A percentile compares a stretch with the other conserved stretches of the same genome.
Conservation (phyloP, 2,113 vertebrate genomes). For the Chaetops frenatus region DNA sequence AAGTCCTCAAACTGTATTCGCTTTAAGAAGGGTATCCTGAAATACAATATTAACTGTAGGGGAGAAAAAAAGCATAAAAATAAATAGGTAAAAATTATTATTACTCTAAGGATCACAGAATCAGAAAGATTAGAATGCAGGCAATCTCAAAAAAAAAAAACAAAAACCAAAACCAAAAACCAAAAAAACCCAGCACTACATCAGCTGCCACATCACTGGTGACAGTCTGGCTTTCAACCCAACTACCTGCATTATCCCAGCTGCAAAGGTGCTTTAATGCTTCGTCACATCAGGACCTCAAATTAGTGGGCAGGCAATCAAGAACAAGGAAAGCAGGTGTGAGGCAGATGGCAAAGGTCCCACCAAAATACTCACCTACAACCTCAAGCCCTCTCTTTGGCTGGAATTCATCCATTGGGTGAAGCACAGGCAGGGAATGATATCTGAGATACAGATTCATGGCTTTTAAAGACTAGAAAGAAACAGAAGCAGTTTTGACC, state of each 20-base stretch:
- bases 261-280: background rate
- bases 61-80: background rate
- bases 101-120: background rate
- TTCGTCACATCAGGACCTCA: background rate
- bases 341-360: background rate
- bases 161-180: background rate
- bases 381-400: background rate
- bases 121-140: background rate
- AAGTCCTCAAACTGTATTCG: background rate
- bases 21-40: background rate
- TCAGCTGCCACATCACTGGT: background rate
- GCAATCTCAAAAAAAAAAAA: background rate
- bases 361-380: background rate
- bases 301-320: background rate
- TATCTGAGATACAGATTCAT: background rate
- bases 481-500: background rate
- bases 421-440: background rate
- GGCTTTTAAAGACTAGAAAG: background rate
- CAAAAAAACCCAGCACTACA: background rate
- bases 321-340: background rate
- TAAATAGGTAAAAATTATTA: background rate
- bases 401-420: background rate
- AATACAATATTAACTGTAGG: background rate
- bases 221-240: background rate
- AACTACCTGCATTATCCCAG: background rate